Conservation (phyloP, 53 echinoderm and acorn worm species). For the Hippasteria phrygiana region DNA sequence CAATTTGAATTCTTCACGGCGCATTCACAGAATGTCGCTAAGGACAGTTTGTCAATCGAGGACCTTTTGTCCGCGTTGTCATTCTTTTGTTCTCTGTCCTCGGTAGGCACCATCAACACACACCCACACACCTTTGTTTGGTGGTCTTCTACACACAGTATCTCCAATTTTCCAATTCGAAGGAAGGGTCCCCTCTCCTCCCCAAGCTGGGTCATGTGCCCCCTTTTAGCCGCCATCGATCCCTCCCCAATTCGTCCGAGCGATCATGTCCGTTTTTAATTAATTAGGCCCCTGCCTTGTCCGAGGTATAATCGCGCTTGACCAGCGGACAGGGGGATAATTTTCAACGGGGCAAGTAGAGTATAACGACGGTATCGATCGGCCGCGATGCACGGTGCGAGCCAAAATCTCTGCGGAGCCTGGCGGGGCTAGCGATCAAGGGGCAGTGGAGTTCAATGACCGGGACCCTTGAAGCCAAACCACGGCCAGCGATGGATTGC, state of each 20-base stretch:
- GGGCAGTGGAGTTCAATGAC: conserved; percentile 51
- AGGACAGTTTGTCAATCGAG: too few relatives aligned
- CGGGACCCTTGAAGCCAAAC: not conserved
- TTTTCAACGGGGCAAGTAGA: not conserved
- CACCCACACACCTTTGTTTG: not conserved
- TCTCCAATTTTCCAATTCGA: not conserved
- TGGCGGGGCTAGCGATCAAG: not conserved
- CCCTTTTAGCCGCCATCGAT: not conserved
- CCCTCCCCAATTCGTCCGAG: not conserved
- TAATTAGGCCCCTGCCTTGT: conserved; percentile 13
- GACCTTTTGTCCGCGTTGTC: too few relatives aligned
- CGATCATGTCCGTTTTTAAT: conserved; percentile 6
- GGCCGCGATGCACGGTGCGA: not conserved
- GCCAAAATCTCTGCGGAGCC: not conserved
- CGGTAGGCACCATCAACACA: too few relatives aligned
- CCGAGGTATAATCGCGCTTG: not conserved
- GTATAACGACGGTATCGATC: conserved; percentile 12
- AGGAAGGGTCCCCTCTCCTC: not conserved
- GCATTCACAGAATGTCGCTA: too few relatives aligned
- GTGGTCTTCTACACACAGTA: not conserved
- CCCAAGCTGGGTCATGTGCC: not conserved
- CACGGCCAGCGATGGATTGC: not conserved
- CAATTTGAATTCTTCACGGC: too few relatives aligned
- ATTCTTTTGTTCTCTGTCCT: too few relatives aligned
- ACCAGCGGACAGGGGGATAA: not conserved